phyloP scores from a whole-genome alignment of 2,113 vertebrate species.

The Nyctereutes procyonoides region DNA sequence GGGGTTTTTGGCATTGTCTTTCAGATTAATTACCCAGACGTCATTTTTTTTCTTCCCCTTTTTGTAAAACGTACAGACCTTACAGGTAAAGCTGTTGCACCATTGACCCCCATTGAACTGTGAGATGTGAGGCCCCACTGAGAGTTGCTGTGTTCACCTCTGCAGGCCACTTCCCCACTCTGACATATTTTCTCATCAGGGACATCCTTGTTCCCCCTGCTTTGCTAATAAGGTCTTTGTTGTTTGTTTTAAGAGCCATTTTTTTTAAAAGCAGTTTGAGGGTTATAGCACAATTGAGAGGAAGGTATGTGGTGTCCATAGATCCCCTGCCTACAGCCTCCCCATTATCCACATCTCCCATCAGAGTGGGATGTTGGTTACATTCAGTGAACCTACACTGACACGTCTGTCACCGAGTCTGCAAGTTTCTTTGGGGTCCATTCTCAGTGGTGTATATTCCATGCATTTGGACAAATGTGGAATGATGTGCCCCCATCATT shows the following conservation, averaged over 20 bases:
- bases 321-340: too few species aligned
- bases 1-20: background rate
- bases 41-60: background rate
- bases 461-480: background rate
- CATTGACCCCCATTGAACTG: accelerated
- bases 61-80: background rate
- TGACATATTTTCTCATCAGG: accelerated
- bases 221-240: background rate
- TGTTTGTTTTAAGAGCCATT: background rate
- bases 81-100: background rate
- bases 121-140: background rate
- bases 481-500: too few species aligned
- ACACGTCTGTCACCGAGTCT: background rate
- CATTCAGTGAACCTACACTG: accelerated
- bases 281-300: background rate
- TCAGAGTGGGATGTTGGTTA: background rate
- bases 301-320: background rate
- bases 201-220: background rate
- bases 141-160: background rate
- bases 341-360: background rate
- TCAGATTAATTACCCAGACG: background rate
- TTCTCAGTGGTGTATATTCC: background rate
- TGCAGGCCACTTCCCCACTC: background rate
- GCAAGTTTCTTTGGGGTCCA: accelerated
- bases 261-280: background rate